Percentiles rank a stretch among this genome's conserved stretches.
phyloP scores from a whole-genome alignment of 2,888 invertebrate species.

The Anarsia innoxiella region DNA sequence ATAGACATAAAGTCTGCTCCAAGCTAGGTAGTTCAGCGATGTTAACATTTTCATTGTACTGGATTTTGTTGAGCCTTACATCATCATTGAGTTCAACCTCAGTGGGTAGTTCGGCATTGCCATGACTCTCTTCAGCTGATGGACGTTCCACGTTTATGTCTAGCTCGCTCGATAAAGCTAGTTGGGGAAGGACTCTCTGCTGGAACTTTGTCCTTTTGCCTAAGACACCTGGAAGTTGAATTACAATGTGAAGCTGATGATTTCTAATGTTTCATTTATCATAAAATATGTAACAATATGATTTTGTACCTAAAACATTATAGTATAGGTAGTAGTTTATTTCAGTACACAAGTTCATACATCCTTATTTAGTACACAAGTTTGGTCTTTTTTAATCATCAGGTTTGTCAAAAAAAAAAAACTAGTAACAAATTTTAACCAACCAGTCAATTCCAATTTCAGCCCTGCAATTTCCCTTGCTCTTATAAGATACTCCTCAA shows the following conservation, averaged over 20 bases:
- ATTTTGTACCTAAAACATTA: neutral
- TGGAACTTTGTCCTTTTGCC: constrained; percentile 95
- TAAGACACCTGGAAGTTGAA: constrained; percentile 80
- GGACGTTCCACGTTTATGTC: constrained; percentile 51
- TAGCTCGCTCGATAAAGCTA: constrained; percentile 80
- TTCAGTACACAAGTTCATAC: too few relatives aligned
- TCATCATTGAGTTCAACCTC: constrained; percentile 89
- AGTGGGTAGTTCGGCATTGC: constrained; percentile 71
- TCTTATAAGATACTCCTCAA: constrained; percentile 78
- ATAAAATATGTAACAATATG: too few relatives aligned
- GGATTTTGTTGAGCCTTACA: constrained; percentile 85
- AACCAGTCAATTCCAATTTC: constrained; percentile 81
- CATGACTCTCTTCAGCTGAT: constrained; percentile 66
- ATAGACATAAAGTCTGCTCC: constrained; percentile 86
- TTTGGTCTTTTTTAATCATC: too few relatives aligned
- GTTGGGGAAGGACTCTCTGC: constrained; percentile 85
- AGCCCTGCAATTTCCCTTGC: constrained; percentile 80
- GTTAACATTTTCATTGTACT: constrained; percentile 76
- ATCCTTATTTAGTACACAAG: too few relatives aligned
- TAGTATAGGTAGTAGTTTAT: neutral
- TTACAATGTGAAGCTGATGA: too few relatives aligned
- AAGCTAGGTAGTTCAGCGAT: constrained; percentile 78
- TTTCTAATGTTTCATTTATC: too few relatives aligned
- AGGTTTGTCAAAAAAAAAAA: too few relatives aligned
- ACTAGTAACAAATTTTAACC: too few relatives aligned